Evolutionary conservation across 2,797 vertebrate species (phyloP), one percentile per base, ranked within the genome.

Genomic region (Cossypha dichroa): DNA sequence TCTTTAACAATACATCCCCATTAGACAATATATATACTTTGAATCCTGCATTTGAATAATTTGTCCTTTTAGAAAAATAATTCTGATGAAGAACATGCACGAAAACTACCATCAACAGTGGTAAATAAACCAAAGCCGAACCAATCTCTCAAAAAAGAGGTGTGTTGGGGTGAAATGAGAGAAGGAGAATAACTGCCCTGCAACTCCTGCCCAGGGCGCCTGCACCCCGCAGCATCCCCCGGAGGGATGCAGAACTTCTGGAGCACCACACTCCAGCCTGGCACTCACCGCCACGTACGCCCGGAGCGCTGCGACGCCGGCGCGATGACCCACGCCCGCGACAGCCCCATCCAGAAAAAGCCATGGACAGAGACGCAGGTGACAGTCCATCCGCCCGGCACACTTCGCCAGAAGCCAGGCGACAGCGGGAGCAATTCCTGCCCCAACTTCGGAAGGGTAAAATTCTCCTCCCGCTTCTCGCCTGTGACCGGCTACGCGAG

Each of bases 171-270:
- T 3, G 15, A 41, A 93, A 96, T 45, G 73, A 90, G 55, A 58
- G 74, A 55, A 93, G 90, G 77, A 43, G 14, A 85, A 51, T 51
- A 81, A 92, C 90, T 80, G 96, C 96, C 93, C 93, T 31, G 63
- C 66, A 36, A 94, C 85, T 88, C 59, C 80, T 15, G 94, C 91
- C 52, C 95, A 8, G 77, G 52, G 63, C 21, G 83, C 84, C 43
- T 25, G 55, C 68, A 92, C 64, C 95, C 93, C 21, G 87, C 73
- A 49, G 85, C 96, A 90, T 60, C 85, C 81, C 74, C 91, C 94
- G 36, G 80, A 83, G 91, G 88, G 96, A 93, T 75, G 90, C 94
- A 91, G 77, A 96, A 97, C 96, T 97, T 93, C 38, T 76, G 94
- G 86, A 69, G 91, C 92, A 91, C 96, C 93, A 83, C 96, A 82